A percentile compares a stretch with the other conserved stretches of the same genome.
Conservation (phyloP, 2,888 invertebrate species). For the Troides aeacus region DNA sequence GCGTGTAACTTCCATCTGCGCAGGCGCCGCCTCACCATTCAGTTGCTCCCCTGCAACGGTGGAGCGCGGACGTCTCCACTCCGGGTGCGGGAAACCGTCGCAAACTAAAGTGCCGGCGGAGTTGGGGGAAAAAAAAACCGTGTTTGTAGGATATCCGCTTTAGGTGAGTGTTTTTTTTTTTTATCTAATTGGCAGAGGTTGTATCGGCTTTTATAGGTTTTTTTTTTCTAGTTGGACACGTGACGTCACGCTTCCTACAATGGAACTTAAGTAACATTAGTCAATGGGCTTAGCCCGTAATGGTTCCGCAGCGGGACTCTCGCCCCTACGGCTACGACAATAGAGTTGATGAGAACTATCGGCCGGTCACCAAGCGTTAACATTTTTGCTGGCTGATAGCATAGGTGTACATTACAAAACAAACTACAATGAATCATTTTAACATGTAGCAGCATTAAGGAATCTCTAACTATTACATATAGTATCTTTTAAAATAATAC, state of each 20-base stretch:
- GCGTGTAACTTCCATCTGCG: conserved; percentile 55
- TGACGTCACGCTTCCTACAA: conserved; percentile 38
- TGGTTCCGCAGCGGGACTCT: conserved; percentile 8
- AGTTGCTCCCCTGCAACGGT: conserved; percentile 56
- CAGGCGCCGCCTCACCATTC: conserved; percentile 64
- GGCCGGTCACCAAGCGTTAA: too few relatives aligned
- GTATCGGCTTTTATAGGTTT: conserved; percentile 9
- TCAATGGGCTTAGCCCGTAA: conserved; percentile 30
- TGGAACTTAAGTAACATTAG: conserved; percentile 27
- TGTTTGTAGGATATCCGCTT: conserved; percentile 66
- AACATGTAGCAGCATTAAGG: background rate
- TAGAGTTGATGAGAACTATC: too few relatives aligned
- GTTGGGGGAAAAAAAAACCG: conserved; percentile 62
- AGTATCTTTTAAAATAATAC: too few relatives aligned
- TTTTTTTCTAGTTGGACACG: conserved; percentile 35
- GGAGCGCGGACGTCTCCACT: conserved; percentile 48
- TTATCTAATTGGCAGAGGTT: conserved; percentile 58
- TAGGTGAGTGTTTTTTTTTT: conserved; percentile 45
- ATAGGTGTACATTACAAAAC: conserved; percentile 23
- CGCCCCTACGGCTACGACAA: too few relatives aligned
- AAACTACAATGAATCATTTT: conserved; percentile 23
- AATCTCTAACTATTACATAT: background rate
- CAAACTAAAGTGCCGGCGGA: conserved; percentile 51
- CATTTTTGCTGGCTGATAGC: conserved; percentile 12
- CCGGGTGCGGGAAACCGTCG: conserved; percentile 36